Evolutionary conservation across 1,140 invertebrate species (phyloP).

Genomic region (Apocrypta bakeri): DNA sequence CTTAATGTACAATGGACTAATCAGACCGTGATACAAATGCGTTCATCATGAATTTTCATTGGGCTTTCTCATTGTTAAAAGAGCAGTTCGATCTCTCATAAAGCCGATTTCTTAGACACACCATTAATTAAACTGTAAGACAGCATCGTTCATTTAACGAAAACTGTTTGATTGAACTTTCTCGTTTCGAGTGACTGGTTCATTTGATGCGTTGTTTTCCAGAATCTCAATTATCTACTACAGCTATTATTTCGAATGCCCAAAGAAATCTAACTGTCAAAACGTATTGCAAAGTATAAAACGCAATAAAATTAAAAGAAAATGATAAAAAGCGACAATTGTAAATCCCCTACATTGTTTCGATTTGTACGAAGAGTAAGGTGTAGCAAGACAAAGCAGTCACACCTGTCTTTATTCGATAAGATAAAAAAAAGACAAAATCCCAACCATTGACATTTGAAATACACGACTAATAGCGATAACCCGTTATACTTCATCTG

Average conservation of each 20-base stretch:
- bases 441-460: no score
- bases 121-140: neutral
- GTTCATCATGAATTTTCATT: conserved; percentile 20
- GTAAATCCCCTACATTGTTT: conserved; percentile 23
- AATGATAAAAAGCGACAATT: no score
- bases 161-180: neutral
- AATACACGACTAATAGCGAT: no score
- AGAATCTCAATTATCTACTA: no score
- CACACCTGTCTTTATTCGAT: no score
- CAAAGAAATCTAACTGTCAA: no score
- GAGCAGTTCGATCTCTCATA: neutral
- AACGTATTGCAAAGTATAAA: no score
- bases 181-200: neutral
- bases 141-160: neutral
- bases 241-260: no score
- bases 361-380: neutral
- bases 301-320: no score
- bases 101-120: neutral
- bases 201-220: no score
- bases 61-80: conserved; percentile 29
- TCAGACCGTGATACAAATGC: conserved; percentile 25
- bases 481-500: no score
- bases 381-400: neutral
- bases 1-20: conserved; percentile 40
- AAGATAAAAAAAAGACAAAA: no score